Evolutionary conservation across 2,113 vertebrate species (phyloP).

Genomic region (Gnathonemus longibarbis): DNA sequence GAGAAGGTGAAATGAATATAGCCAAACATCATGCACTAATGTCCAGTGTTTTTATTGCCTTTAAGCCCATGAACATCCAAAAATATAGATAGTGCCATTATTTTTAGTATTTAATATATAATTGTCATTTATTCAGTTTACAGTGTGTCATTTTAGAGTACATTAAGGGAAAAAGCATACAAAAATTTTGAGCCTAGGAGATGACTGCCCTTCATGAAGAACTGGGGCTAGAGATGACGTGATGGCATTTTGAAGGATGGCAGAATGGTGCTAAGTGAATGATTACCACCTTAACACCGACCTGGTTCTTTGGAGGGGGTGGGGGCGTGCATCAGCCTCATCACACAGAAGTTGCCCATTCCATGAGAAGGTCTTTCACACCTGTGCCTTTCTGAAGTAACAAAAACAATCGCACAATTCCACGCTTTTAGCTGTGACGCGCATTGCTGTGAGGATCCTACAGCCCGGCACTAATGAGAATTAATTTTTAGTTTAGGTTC

Average conservation of each 20-base stretch:
- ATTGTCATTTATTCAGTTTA: not conserved
- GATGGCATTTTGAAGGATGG: not conserved
- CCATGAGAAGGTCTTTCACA: not conserved
- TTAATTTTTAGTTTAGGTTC: not conserved
- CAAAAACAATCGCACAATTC: not conserved
- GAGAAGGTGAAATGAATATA: not conserved
- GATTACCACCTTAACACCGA: not conserved
- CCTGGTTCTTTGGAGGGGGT: not conserved
- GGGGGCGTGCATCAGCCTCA: not conserved
- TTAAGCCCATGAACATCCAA: not conserved
- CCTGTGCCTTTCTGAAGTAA: not conserved
- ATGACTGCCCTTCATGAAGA: not conserved
- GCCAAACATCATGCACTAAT: not conserved
- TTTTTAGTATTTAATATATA: not conserved
- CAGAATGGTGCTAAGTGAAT: not conserved
- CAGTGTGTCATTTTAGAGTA: not conserved
- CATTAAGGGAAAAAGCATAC: not conserved
- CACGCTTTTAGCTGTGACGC: not conserved
- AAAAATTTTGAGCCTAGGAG: not conserved
- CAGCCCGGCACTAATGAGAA: not conserved
- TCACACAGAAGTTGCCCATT: not conserved
- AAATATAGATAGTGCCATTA: not conserved
- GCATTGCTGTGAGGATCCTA: not conserved
- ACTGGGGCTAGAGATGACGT: not conserved
- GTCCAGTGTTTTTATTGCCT: not conserved